Percentiles rank a stretch among this genome's conserved stretches.
These are phyloP conservation scores for Archaeoteleia sp. DNA, from an alignment of 2,888 invertebrate species.

Conservation along the genomic window DNA sequence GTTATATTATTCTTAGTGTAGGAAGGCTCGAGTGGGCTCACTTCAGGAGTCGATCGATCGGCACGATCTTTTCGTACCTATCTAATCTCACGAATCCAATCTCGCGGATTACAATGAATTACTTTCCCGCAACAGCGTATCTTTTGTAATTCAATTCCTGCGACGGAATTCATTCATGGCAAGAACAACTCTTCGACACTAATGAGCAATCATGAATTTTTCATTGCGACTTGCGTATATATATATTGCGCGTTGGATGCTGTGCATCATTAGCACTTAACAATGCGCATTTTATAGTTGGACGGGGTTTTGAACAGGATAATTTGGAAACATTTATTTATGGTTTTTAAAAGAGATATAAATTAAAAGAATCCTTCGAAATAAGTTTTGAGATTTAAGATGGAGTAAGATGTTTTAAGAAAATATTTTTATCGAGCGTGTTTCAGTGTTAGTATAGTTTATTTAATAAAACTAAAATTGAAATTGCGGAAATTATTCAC, in stretches of 20 bases:
- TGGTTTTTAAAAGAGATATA: too few relatives aligned
- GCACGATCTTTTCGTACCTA: constrained; percentile 55
- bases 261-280: constrained; percentile 39
- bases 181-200: constrained; percentile 33
- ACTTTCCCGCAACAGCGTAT: neutral
- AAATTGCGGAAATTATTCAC: too few relatives aligned
- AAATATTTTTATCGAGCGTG: too few relatives aligned
- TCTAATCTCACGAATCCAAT: constrained; percentile 47
- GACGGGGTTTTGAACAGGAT: too few relatives aligned
- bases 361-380: too few relatives aligned
- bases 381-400: too few relatives aligned
- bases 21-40: constrained; percentile 68
- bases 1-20: constrained; percentile 70
- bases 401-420: too few relatives aligned
- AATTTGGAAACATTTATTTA: too few relatives aligned
- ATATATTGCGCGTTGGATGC: constrained; percentile 11
- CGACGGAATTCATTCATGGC: constrained; percentile 23
- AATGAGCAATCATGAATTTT: constrained; percentile 48
- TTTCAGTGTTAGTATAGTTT: too few relatives aligned
- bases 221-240: constrained; percentile 22
- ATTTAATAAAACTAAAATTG: too few relatives aligned
- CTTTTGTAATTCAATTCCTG: constrained; percentile 26
- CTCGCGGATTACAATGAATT: constrained; percentile 41
- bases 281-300: constrained; percentile 36
- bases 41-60: constrained; percentile 68